Evolutionary conservation across 2,113 vertebrate genomes (phyloP).

Genomic region (Dissostichus mawsoni): DNA sequence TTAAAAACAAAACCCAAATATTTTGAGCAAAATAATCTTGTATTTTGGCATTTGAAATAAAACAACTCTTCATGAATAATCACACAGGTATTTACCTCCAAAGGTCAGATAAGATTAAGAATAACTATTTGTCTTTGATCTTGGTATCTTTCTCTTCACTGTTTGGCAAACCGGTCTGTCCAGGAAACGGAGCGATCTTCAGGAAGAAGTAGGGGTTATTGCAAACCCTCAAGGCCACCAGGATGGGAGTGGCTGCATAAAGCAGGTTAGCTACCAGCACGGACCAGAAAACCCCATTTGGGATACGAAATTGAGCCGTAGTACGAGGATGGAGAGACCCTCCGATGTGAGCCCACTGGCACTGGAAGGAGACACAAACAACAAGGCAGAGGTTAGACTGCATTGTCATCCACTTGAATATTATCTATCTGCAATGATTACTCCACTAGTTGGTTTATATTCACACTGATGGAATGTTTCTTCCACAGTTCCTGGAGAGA

Average conservation of each 20-base stretch:
- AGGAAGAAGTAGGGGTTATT: conserved; percentile 86
- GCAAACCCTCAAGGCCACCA: conserved; percentile 87
- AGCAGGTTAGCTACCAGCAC: conserved; percentile 85
- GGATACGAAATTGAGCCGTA: conserved; percentile 87
- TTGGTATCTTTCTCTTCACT: conserved; percentile 84
- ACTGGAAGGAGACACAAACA: conserved; percentile 72
- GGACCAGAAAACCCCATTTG: conserved; percentile 76
- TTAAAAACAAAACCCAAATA: conserved; percentile 23
- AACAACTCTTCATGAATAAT: conserved; percentile 41
- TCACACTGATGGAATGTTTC: conserved; percentile 8
- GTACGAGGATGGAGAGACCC: conserved; percentile 88
- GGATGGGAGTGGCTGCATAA: conserved; percentile 81
- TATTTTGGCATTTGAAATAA: conserved; percentile 57
- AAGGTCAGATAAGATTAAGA: conserved; percentile 12
- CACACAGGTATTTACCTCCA: conserved; percentile 31
- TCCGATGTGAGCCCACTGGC: conserved; percentile 90
- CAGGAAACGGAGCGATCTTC: conserved; percentile 49
- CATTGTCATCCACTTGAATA: background rate
- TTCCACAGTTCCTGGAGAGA: conserved; percentile 15
- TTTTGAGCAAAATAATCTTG: conserved; percentile 45
- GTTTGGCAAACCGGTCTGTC: conserved; percentile 70
- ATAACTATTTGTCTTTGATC: conserved; percentile 68
- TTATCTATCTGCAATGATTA: background rate
- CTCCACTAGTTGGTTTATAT: conserved; percentile 4
- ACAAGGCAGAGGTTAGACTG: background rate